Percentiles rank a stretch among this genome's conserved stretches.
These are phyloP conservation scores for Betta splendens DNA, from an alignment of 2,797 vertebrate species.

Conservation along the genomic window DNA sequence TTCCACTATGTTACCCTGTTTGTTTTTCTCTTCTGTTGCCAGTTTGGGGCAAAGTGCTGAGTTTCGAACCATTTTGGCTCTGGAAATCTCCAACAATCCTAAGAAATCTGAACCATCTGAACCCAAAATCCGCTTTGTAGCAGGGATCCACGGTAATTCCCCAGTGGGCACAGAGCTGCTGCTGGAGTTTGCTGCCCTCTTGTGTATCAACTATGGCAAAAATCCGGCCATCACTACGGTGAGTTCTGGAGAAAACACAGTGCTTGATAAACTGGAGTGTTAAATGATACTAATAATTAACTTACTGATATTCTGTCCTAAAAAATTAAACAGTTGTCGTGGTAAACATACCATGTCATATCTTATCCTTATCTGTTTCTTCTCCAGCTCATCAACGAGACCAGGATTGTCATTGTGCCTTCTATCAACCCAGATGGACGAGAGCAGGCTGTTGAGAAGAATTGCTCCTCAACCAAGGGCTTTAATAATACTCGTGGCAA, in stretches of 20 bases:
- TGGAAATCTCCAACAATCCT: conserved; percentile 96
- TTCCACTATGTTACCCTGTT: too few relatives aligned
- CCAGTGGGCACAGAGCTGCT: conserved; percentile 95
- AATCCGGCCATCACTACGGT: conserved; percentile 91
- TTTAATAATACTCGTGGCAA: conserved; percentile 84
- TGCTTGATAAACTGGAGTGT: not conserved
- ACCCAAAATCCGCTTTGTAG: conserved; percentile 94
- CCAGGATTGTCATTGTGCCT: conserved; percentile 93
- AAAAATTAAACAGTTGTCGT: not conserved
- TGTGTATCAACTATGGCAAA: conserved; percentile 96
- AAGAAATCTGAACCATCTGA: conserved; percentile 86
- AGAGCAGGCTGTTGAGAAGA: conserved; percentile 87
- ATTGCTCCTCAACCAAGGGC: conserved; percentile 87
- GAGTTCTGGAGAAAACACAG: conserved; percentile 42
- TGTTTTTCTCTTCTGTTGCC: conserved; percentile 21
- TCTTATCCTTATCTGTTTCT: conserved; percentile 14
- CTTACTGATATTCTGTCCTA: not conserved
- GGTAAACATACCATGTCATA: not conserved
- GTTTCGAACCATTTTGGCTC: conserved; percentile 89
- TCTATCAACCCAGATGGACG: conserved; percentile 95
- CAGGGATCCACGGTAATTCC: conserved; percentile 94
- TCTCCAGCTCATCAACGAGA: conserved; percentile 90
- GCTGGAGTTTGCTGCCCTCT: conserved; percentile 91
- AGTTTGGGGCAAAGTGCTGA: conserved; percentile 95
- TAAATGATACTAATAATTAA: not conserved